These are phyloP conservation scores for Acanthiza pusilla DNA, from an alignment of 2,797 vertebrate species.

Conservation along the genomic window DNA sequence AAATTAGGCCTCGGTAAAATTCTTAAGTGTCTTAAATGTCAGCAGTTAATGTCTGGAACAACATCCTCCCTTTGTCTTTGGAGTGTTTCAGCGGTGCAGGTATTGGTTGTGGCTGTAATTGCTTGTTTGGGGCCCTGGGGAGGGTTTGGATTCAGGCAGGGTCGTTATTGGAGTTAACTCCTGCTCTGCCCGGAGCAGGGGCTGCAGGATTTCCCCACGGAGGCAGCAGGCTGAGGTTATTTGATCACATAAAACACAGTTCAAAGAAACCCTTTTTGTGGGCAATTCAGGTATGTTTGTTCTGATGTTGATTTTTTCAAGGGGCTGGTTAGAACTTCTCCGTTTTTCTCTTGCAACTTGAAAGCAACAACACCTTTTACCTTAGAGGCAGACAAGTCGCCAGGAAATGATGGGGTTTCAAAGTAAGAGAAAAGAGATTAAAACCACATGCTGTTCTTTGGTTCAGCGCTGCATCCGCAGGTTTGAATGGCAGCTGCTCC, in stretches of 20 bases:
- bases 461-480: neutral
- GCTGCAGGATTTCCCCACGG: neutral
- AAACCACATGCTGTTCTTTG: slow-evolving; percentile 50
- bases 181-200: neutral
- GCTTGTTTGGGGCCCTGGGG: slow-evolving; percentile 24
- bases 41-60: neutral
- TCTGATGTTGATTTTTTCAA: slow-evolving; percentile 52
- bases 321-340: slow-evolving; percentile 29
- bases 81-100: neutral
- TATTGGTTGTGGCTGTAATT: neutral
- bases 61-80: slow-evolving; percentile 10
- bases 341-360: neutral
- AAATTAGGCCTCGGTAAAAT: neutral
- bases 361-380: slow-evolving; percentile 59
- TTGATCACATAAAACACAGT: slow-evolving; percentile 15
- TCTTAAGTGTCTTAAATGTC: neutral
- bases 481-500: slow-evolving; percentile 54
- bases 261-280: slow-evolving; percentile 44
- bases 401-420: slow-evolving; percentile 60
- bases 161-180: neutral
- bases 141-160: slow-evolving; percentile 9
- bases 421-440: slow-evolving; percentile 59
- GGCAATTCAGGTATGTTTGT: slow-evolving; percentile 41
- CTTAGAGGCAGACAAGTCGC: slow-evolving; percentile 48
- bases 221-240: slow-evolving; percentile 15